Evolutionary conservation across 1,140 invertebrate genomes (phyloP), one percentile per base, ranked within the genome.

Genomic region (Habropoda laboriosa): DNA sequence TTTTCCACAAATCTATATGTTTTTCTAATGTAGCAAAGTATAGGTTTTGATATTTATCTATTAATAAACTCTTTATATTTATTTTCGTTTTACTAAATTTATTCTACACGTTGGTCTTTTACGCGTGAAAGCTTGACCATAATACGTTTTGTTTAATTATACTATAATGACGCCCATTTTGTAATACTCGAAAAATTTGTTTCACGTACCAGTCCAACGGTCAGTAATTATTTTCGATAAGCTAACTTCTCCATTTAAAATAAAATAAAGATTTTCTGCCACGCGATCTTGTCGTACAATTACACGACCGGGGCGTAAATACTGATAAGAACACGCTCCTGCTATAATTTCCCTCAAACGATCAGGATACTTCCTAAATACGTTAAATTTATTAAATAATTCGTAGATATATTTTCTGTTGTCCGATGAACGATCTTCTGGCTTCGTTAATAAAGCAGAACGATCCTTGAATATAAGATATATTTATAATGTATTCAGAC

Each of bases 231-330:
- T 87, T 72, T 93, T 93, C 32, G 92, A 93, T 32, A 95, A 90
- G 21, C 85, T 85, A 3, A 94, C 91, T 80, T 94, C 93, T 27
- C 95, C 95, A 2, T 87, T 93, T 2, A 95, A 82, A n/a, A 96
- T 93, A 83, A 94, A 95, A 88, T 95, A 95, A 66, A 95, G 80
- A 16, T 93, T 93, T 53, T 92, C 88, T 0, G 95, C 93, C n/a
- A 92, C 91, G 32, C 94, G 94, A 71, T 93, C 92, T 82, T 95
- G 94, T 16, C 93, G 93, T 3, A 95, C 94, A 16, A 96, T 94
- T 0, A 92, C 89, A 1, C 94, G 92, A 1, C 90, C 92, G 0
- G 94, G 91, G 1, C 92, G 90, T 53, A 94, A 94, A 81, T 94
- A 95, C 51, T 93, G 93, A 89, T 95, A 95, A 70, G 92, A 91